Percentiles rank a stretch among this genome's conserved stretches.
These are phyloP conservation scores for Xenentodon cancila DNA, from an alignment of 2,797 vertebrate genomes.

Conservation along the genomic window DNA sequence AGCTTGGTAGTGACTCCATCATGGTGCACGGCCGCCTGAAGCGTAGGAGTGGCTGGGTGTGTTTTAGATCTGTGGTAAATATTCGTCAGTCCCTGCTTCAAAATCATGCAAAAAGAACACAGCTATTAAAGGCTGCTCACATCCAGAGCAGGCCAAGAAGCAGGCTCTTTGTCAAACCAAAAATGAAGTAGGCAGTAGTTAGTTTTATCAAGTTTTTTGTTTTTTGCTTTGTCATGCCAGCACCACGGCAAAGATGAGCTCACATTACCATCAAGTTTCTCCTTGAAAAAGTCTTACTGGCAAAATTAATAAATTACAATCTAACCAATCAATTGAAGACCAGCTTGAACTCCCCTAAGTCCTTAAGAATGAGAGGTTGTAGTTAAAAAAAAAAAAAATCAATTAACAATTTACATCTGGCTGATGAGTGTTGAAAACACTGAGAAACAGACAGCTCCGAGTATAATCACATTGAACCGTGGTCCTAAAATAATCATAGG, in stretches of 20 bases:
- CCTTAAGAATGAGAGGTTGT: constrained; percentile 79
- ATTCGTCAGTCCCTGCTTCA: constrained; percentile 24
- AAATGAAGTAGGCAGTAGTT: neutral
- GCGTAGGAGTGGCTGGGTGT: constrained; percentile 10
- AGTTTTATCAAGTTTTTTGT: neutral
- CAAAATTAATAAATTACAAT: constrained; percentile 84
- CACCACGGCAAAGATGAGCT: constrained; percentile 47
- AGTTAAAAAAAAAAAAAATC: constrained; percentile 82
- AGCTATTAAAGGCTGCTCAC: constrained; percentile 7
- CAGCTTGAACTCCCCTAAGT: constrained; percentile 82
- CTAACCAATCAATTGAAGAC: constrained; percentile 80
- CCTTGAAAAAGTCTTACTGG: constrained; percentile 82
- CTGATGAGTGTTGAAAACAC: constrained; percentile 80
- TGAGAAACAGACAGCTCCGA: constrained; percentile 70
- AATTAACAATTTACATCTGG: constrained; percentile 85
- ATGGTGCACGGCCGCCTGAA: constrained; percentile 48
- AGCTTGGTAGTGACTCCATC: constrained; percentile 72
- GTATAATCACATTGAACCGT: constrained; percentile 75
- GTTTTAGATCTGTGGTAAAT: constrained; percentile 22
- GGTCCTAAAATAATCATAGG: constrained; percentile 57
- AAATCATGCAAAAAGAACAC: constrained; percentile 7
- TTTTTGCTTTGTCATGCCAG: constrained; percentile 56
- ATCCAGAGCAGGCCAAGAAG: constrained; percentile 1
- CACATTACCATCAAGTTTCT: constrained; percentile 68
- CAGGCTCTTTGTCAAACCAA: constrained; percentile 4